Evolutionary conservation across 2,797 vertebrate species (phyloP), one percentile per base, ranked within the genome.

Genomic region (Sitta carolinensis): DNA sequence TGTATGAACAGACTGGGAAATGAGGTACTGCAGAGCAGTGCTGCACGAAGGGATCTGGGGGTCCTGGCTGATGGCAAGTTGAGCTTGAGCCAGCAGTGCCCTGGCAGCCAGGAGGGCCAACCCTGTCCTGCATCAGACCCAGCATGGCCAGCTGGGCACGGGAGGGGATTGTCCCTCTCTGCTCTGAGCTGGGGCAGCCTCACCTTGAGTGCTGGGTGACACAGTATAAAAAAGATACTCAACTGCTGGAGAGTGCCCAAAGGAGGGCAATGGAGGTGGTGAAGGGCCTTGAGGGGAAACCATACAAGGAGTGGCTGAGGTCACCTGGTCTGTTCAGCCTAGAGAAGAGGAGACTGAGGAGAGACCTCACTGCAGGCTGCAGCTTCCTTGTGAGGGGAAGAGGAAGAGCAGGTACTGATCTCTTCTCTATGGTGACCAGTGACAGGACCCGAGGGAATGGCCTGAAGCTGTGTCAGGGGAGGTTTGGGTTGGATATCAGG

Each of bases 181-280:
- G 78, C 55, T 61, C 57, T 70, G 66, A 3, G 1, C 38, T 81
- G 79, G 47, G 38, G 22, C 4, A 0, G 66, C 57, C 40, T 62
- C 67, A 72, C 22, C 67, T 72, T 4, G 1, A 70, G 58, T 11
- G 48, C 40, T 62, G 66, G 55, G 38, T 18, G n/a, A 7, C 22
- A 62, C 18, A 2, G 0, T 4, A 1, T 3, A 18, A 45, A 3
- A 22, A 13, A 52, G 17, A 45, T 6, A 52, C 2, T 6, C 2
- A 70, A 32, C 4, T 32, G 1, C 13, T 15, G 3, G 54, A 34
- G 26, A 32, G 13, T 7, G 23, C 63, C 42, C 50, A 38, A 13
- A 55, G 42, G 68, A 83, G 34, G 19, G 34, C 29, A 29, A 4
- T 0, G 0, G 9, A 1, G 19, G 8, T 40, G 29, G n/a, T 0